phyloP scores from a whole-genome alignment of 92 coral and sea anemone species.

The Micromussa lordhowensis region DNA sequence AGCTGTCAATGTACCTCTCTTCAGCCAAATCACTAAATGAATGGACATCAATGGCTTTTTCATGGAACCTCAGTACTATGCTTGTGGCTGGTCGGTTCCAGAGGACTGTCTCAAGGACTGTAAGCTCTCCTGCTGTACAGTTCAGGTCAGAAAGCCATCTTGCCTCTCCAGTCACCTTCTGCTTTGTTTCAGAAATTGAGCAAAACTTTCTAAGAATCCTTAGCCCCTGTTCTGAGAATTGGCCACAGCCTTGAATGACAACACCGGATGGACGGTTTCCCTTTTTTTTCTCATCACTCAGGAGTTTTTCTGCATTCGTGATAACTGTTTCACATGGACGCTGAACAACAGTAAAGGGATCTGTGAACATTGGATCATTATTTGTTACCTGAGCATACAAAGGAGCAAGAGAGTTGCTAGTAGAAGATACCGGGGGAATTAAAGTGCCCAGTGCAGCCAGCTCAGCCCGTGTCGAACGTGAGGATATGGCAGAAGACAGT shows the following conservation, averaged over 20 bases:
- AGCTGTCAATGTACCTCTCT: conserved; percentile 66
- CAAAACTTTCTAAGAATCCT: conserved; percentile 49
- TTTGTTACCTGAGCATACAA: background rate
- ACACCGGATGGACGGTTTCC: conserved; percentile 10
- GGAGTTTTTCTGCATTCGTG: conserved; percentile 16
- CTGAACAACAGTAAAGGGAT: conserved; percentile 31
- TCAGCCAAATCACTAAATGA: conserved; percentile 44
- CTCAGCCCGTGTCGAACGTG: background rate
- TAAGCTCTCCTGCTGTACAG: conserved; percentile 1
- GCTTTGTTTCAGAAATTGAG: conserved; percentile 3
- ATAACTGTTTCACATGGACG: conserved; percentile 42
- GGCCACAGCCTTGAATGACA: conserved; percentile 43
- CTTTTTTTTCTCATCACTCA: background rate
- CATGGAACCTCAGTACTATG: conserved; percentile 26
- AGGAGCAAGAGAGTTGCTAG: background rate
- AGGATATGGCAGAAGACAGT: background rate
- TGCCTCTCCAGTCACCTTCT: conserved; percentile 46
- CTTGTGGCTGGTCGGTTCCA: conserved; percentile 49
- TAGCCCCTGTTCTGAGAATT: conserved; percentile 49
- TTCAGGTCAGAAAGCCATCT: conserved; percentile 43
- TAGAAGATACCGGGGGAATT: background rate
- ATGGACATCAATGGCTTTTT: conserved; percentile 50
- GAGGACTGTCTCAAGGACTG: conserved; percentile 24
- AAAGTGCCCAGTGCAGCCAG: conserved; percentile 1
- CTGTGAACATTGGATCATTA: background rate